phyloP scores from a whole-genome alignment of 1,140 invertebrate genomes.

The Aethina tumida region DNA sequence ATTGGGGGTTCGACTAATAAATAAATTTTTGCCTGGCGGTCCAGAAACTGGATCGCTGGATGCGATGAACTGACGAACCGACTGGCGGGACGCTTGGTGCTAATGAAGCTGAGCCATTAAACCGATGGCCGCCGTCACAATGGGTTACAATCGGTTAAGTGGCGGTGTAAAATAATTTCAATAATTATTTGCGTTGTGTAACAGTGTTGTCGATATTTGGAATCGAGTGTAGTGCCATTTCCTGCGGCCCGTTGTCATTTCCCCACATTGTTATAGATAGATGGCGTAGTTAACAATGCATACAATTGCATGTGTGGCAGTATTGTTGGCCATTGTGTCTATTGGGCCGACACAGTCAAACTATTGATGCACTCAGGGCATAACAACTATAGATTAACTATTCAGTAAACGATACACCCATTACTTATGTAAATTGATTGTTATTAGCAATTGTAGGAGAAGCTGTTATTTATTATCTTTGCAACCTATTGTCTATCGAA shows the following conservation, averaged over 20 bases:
- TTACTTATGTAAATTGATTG: slow-evolving; percentile 31
- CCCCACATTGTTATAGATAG: slow-evolving; percentile 28
- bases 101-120: too few species aligned
- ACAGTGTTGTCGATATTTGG: slow-evolving; percentile 8
- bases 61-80: too few species aligned
- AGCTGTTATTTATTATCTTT: slow-evolving; percentile 10
- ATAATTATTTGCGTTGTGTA: too few species aligned
- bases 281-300: slow-evolving; percentile 27
- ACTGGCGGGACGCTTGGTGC: too few species aligned
- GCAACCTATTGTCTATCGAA: too few species aligned
- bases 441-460: slow-evolving; percentile 20
- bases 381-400: slow-evolving; percentile 32
- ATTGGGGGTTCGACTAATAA: too few species aligned
- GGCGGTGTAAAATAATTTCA: too few species aligned
- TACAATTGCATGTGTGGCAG: slow-evolving; percentile 30
- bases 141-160: too few species aligned
- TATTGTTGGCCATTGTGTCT: slow-evolving; percentile 27
- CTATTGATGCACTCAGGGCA: slow-evolving; percentile 30
- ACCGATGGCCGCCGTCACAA: too few species aligned
- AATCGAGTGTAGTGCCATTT: slow-evolving; percentile 20
- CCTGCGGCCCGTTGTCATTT: slow-evolving; percentile 29
- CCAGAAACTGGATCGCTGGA: too few species aligned
- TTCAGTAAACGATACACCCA: slow-evolving; percentile 32
- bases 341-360: slow-evolving; percentile 24
- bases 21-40: too few species aligned